phyloP scores from a whole-genome alignment of 2,113 vertebrate genomes.

The Tupaia tana region DNA sequence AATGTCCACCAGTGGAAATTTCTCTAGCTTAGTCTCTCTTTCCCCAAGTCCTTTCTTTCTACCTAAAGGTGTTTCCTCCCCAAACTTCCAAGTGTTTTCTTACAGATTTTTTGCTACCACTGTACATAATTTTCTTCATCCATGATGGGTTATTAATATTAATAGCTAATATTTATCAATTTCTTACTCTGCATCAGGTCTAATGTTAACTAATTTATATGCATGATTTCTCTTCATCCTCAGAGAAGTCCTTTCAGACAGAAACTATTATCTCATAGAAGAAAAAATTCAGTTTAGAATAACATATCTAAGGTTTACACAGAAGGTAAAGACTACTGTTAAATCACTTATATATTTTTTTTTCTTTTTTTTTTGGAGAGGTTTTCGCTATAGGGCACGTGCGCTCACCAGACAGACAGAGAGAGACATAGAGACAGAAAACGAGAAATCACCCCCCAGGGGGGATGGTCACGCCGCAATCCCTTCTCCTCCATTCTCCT shows the following conservation, averaged over 20 bases:
- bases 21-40: background rate
- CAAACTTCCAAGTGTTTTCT: background rate
- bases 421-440: no score
- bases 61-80: background rate
- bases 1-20: background rate
- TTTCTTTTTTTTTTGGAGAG: no score
- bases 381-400: no score
- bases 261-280: background rate
- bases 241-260: background rate
- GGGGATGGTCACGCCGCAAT: no score
- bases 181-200: background rate
- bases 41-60: background rate
- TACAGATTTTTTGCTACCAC: constrained; percentile 5
- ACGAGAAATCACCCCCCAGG: no score
- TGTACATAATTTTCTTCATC: background rate
- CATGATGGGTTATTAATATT: constrained; percentile 1
- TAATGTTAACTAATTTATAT: background rate
- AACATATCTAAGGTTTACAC: constrained; percentile 27
- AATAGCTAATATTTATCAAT: background rate
- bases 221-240: constrained; percentile 22
- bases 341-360: background rate
- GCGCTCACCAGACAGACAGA: no score
- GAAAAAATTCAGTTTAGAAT: constrained; percentile 9
- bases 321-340: background rate
- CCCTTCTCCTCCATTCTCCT: no score